phyloP scores from a whole-genome alignment of 1,140 invertebrate species.

The Berghia stephanieae region DNA sequence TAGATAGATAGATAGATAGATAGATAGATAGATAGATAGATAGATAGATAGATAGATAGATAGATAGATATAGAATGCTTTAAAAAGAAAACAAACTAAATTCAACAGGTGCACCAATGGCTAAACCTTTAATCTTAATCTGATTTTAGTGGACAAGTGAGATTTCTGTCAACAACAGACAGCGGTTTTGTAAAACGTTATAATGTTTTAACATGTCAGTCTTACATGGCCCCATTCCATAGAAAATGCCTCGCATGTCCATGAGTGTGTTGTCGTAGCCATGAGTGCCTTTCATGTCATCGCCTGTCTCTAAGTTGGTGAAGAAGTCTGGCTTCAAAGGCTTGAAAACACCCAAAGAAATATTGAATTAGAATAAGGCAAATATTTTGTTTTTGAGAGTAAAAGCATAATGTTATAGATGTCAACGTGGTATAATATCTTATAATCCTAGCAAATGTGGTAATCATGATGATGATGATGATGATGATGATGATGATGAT shows the following conservation, averaged over 20 bases:
- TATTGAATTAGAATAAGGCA: not conserved
- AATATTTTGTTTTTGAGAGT: not conserved
- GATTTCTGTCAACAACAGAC: not conserved
- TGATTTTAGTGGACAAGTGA: not conserved
- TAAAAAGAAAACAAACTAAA: too few species aligned
- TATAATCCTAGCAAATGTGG: not conserved
- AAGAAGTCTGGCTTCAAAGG: slow-evolving; percentile 18
- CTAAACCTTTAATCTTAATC: too few species aligned
- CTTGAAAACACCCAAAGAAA: slow-evolving; percentile 13
- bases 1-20: too few species aligned
- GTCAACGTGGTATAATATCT: not conserved
- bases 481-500: not conserved
- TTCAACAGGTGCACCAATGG: too few species aligned
- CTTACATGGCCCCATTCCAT: slow-evolving; percentile 56
- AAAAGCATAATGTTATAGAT: not conserved
- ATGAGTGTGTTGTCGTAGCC: slow-evolving; percentile 50
- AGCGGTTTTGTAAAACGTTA: not conserved
- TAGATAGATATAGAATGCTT: too few species aligned
- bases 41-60: too few species aligned
- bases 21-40: too few species aligned
- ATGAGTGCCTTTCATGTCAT: slow-evolving; percentile 47
- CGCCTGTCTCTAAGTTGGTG: slow-evolving; percentile 6
- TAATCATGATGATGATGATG: not conserved
- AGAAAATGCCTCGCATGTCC: slow-evolving; percentile 59
- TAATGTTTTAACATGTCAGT: not conserved